phyloP scores from a whole-genome alignment of 2,797 vertebrate genomes.

The Protonibea diacanthus region DNA sequence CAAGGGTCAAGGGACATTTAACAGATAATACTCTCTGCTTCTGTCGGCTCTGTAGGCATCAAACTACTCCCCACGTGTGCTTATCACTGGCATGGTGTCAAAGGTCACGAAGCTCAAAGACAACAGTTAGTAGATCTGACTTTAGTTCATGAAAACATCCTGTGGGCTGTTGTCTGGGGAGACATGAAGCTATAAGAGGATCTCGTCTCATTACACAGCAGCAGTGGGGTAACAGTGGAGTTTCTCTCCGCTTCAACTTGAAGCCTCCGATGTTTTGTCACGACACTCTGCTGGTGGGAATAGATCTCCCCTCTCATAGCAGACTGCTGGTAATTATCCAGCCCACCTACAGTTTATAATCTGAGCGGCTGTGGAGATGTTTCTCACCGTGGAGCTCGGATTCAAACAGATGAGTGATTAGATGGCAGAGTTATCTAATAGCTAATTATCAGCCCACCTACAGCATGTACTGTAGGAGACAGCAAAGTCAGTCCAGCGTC shows the following conservation, averaged over 20 bases:
- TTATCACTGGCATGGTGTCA: neutral
- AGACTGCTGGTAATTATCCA: conserved; percentile 45
- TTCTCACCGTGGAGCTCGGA: conserved; percentile 16
- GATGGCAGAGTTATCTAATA: conserved; percentile 4
- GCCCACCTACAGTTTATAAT: conserved; percentile 51
- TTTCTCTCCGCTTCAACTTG: conserved; percentile 7
- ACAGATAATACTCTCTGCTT: neutral
- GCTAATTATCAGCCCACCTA: conserved; percentile 38
- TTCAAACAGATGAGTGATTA: conserved; percentile 39
- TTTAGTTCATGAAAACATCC: conserved; percentile 13
- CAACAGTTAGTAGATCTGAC: neutral
- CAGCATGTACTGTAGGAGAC: conserved; percentile 2
- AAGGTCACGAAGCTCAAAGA: neutral
- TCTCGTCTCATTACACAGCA: conserved; percentile 33
- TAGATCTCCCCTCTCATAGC: conserved; percentile 33
- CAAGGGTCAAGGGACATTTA: neutral
- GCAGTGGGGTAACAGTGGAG: conserved; percentile 9
- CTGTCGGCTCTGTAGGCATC: neutral
- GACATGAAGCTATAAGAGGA: conserved; percentile 8
- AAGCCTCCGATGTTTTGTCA: conserved; percentile 12
- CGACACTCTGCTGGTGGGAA: conserved; percentile 21
- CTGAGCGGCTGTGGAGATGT: conserved; percentile 30
- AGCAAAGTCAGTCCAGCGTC: conserved; percentile 8
- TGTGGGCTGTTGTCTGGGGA: neutral
- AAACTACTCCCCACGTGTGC: neutral